A percentile compares a stretch with the other conserved stretches of the same genome.
Evolutionary conservation across 1,140 invertebrate genomes (phyloP).

Genomic region (Lordiphosa mommai): DNA sequence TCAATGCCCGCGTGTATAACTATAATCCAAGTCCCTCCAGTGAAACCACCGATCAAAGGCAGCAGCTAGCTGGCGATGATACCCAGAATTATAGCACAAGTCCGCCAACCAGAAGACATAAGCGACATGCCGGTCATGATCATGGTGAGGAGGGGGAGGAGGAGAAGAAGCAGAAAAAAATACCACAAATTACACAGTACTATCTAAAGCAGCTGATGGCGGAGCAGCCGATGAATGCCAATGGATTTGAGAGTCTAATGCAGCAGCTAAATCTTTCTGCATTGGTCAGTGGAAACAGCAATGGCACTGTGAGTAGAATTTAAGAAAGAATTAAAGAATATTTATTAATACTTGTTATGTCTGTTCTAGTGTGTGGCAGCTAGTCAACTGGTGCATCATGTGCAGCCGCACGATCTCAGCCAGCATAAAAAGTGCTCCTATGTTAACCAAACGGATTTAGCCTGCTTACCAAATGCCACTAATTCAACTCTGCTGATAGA

Average conservation of each 20-base stretch:
- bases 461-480: slow-evolving; percentile 11
- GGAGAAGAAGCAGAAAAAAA: too few relatives aligned
- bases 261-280: slow-evolving; percentile 83
- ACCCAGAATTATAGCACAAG: slow-evolving; percentile 65
- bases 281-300: slow-evolving; percentile 79
- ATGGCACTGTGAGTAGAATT: slow-evolving; percentile 80
- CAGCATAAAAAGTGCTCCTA: slow-evolving; percentile 49
- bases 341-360: slow-evolving; percentile 31
- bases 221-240: slow-evolving; percentile 54
- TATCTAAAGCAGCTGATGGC: slow-evolving; percentile 81
- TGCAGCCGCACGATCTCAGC: slow-evolving; percentile 49
- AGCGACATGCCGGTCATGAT: slow-evolving; percentile 62
- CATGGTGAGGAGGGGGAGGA: slow-evolving; percentile 7
- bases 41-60: slow-evolving; percentile 64
- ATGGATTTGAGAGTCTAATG: slow-evolving; percentile 83
- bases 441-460: slow-evolving; percentile 19
- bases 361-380: slow-evolving; percentile 38
- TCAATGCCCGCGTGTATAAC: slow-evolving; percentile 58
- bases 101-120: slow-evolving; percentile 58
- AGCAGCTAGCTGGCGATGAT: slow-evolving; percentile 51
- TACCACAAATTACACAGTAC: slow-evolving; percentile 65
- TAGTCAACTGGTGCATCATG: slow-evolving; percentile 60
- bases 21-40: slow-evolving; percentile 59
- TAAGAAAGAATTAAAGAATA: not conserved
- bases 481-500: not conserved